Evolutionary conservation across 1,140 invertebrate genomes (phyloP).

Genomic region (Psix sp.): DNA sequence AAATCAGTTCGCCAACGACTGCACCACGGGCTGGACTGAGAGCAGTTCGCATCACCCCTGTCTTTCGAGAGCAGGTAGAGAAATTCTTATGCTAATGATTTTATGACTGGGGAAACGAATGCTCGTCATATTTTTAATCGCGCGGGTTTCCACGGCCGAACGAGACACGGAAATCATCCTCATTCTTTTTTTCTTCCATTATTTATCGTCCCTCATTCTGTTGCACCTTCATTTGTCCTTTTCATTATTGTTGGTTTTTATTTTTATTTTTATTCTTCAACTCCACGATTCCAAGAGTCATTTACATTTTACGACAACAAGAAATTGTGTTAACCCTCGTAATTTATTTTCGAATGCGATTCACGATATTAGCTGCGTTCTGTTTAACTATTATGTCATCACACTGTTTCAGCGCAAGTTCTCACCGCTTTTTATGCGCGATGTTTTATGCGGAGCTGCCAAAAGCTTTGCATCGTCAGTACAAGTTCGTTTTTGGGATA

Average conservation of each 20-base stretch:
- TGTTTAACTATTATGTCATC: constrained; percentile 60
- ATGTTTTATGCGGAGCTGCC: constrained; percentile 24
- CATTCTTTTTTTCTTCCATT: constrained; percentile 13
- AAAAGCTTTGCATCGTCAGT: constrained; percentile 29
- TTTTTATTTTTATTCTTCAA: too few relatives aligned
- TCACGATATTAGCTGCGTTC: constrained; percentile 54
- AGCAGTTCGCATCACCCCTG: constrained; percentile 37
- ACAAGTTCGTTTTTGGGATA: too few relatives aligned
- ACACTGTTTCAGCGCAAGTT: constrained; percentile 34
- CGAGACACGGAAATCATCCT: constrained; percentile 63
- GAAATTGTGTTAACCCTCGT: constrained; percentile 55
- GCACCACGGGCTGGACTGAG: constrained; percentile 48
- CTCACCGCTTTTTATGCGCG: constrained; percentile 19
- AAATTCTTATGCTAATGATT: constrained; percentile 79
- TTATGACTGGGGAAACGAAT: constrained; percentile 78
- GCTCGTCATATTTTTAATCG: constrained; percentile 78
- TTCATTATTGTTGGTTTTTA: too few relatives aligned
- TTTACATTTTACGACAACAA: constrained; percentile 63
- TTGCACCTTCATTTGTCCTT: constrained; percentile 9
- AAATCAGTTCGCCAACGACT: constrained; percentile 74
- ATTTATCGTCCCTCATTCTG: constrained; percentile 8
- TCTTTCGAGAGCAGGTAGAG: constrained; percentile 71
- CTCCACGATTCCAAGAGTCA: constrained; percentile 58
- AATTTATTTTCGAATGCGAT: constrained; percentile 51
- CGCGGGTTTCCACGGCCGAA: constrained; percentile 67